A percentile compares a stretch with the other conserved stretches of the same genome.
Conservation (phyloP, 1,140 invertebrate species). For the Atta texana region DNA sequence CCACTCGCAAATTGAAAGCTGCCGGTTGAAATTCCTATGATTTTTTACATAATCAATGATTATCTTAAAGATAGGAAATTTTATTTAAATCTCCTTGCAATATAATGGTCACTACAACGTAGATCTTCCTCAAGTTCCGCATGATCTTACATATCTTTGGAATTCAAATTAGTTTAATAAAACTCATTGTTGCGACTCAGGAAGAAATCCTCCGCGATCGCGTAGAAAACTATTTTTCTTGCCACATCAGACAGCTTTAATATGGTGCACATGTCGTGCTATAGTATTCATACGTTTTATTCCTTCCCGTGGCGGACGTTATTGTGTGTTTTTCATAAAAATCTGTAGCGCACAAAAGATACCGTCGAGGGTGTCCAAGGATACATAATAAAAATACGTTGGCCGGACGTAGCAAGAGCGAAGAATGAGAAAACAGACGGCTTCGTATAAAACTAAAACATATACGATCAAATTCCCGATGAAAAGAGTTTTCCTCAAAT, state of each 20-base stretch:
- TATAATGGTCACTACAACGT: background rate
- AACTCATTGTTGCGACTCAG: conserved; percentile 19
- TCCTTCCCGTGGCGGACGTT: conserved; percentile 44
- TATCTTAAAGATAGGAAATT: background rate
- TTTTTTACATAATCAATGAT: conserved; percentile 4
- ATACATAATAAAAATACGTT: conserved; percentile 64
- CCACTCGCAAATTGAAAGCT: background rate
- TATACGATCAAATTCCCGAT: conserved; percentile 38
- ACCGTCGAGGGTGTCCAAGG: conserved; percentile 44
- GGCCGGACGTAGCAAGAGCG: background rate
- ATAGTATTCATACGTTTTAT: conserved; percentile 68
- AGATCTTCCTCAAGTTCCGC: background rate
- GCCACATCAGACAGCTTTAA: conserved; percentile 61
- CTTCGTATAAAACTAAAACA: conserved; percentile 46
- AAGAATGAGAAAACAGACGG: conserved; percentile 29
- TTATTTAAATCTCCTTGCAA: background rate
- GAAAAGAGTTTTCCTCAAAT: conserved; percentile 35
- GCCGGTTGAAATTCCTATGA: background rate
- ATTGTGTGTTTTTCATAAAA: conserved; percentile 59
- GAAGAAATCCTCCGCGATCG: conserved; percentile 23
- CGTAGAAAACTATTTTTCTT: conserved; percentile 66
- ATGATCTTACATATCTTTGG: background rate
- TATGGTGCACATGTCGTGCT: conserved; percentile 48
- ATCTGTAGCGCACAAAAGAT: conserved; percentile 56
- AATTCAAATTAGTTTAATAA: conserved; percentile 54